Base-by-base conservation (phyloP, 2,797 vertebrate genomes). In the Myotis findleyi region DNA sequence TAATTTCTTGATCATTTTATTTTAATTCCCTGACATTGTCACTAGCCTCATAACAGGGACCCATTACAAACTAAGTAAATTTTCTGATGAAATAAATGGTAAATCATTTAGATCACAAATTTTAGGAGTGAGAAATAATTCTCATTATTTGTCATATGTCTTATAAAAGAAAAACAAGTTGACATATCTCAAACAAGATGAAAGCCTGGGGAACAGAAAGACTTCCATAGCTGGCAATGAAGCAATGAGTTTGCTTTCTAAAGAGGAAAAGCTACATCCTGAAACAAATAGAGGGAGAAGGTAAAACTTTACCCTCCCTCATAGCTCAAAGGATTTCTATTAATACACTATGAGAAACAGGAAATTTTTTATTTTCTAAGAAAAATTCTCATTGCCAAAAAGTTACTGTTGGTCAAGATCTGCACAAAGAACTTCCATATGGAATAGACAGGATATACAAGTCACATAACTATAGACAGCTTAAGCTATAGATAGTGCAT, bases 1-100 rank as follows among this genome's bases (percentile, higher is more conserved):
- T 91, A 79, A 92, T 93, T 95, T 90, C 5, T 17, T 96, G 57
- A 68, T 88, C 86, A 66, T 88, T 88, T 96, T 25, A 53, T 88
- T 96, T 92, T 92, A 93, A 91, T 93, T 96, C 88, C 92, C 55
- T 96, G 57, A 90, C 23, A 86, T 72, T 88, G 41, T 72, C 82
- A 18, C 36, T 94, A 83, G 51, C 69, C 66, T 96, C 53, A 89
- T 68, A 30, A 87, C 6, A 75, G 51, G 36, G 36, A 88, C 33
- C 23, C 69, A 85, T 96, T 91, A 88, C 57, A 96, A 83, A 93
- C 14, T 53, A 92, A 49, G 53, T 62, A 86, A 91, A 91, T 91
- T 81, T 27, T 91, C 68, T 92, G 57, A 90, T 81, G n/a, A 80
- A 93, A 87, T 95, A 12, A 95, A 87, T 88, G 27, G 14, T 7